Percentiles rank a stretch among this genome's conserved stretches.
Conservation (phyloP, 2,888 invertebrate species). For the Apodemia hepburni region DNA sequence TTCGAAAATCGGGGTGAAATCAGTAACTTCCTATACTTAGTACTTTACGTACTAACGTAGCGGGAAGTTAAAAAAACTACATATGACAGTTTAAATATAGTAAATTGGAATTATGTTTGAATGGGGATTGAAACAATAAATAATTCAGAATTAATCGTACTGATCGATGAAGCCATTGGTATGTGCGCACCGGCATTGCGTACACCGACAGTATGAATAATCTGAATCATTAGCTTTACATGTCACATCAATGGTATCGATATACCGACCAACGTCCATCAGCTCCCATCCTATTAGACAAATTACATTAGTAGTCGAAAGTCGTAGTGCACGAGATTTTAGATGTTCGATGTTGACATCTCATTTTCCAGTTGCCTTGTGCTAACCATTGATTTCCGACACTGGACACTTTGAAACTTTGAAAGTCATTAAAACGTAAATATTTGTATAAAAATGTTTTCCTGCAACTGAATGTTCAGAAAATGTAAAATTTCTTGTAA, state of each 20-base stretch:
- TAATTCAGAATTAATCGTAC: constrained; percentile 23
- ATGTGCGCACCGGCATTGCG: constrained; percentile 18
- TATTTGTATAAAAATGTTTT: background rate
- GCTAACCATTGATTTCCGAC: constrained; percentile 7
- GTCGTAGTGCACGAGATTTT: constrained; percentile 26
- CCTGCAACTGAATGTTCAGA: background rate
- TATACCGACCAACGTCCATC: constrained; percentile 24
- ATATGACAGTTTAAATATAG: background rate
- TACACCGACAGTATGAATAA: constrained; percentile 28
- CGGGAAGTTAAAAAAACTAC: too few relatives aligned
- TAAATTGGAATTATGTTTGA: constrained; percentile 15
- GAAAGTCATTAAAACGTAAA: background rate
- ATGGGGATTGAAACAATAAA: constrained; percentile 29
- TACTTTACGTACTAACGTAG: too few relatives aligned
- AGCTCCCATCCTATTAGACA: constrained; percentile 25
- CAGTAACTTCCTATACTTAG: too few relatives aligned
- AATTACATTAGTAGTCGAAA: constrained; percentile 18
- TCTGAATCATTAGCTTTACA: constrained; percentile 34
- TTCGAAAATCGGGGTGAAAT: too few relatives aligned
- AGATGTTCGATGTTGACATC: constrained; percentile 21
- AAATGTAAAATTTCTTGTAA: background rate
- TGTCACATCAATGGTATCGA: constrained; percentile 28
- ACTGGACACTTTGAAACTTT: background rate
- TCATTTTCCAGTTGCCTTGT: constrained; percentile 14
- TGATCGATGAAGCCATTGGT: too few relatives aligned